These are phyloP conservation scores for Toxonevra muliebris DNA, from an alignment of 2,888 invertebrate species.

Conservation along the genomic window DNA sequence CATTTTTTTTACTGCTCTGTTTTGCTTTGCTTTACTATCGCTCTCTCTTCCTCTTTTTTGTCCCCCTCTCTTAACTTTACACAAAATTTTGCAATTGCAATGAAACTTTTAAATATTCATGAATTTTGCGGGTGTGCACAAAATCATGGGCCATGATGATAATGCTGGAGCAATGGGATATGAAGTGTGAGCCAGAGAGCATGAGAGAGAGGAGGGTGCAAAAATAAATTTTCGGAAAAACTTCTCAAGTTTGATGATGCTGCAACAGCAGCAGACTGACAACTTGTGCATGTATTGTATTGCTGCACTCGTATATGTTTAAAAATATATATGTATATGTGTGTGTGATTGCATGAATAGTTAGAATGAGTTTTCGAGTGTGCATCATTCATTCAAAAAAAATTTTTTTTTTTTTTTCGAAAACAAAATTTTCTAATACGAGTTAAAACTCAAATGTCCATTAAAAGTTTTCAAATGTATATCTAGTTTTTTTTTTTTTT, in stretches of 20 bases:
- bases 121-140: constrained; percentile 11
- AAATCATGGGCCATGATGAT: too few species aligned
- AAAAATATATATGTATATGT: background rate
- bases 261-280: constrained; percentile 11
- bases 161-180: too few species aligned
- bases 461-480: constrained; percentile 17
- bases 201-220: constrained; percentile 9
- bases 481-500: too few species aligned
- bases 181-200: background rate
- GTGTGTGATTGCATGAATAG: background rate
- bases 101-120: constrained; percentile 31
- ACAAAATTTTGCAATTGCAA: background rate
- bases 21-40: background rate
- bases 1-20: background rate
- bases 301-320: background rate
- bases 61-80: background rate
- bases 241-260: constrained; percentile 18
- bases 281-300: constrained; percentile 12
- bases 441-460: constrained; percentile 26
- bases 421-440: constrained; percentile 8
- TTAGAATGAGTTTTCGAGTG: background rate
- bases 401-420: constrained; percentile 9
- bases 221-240: constrained; percentile 3
- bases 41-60: background rate
- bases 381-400: too few species aligned